A percentile compares a stretch with the other conserved stretches of the same genome.
These are phyloP conservation scores for Ahaetulla prasina DNA, from an alignment of 2,113 vertebrate genomes.

Conservation along the genomic window DNA sequence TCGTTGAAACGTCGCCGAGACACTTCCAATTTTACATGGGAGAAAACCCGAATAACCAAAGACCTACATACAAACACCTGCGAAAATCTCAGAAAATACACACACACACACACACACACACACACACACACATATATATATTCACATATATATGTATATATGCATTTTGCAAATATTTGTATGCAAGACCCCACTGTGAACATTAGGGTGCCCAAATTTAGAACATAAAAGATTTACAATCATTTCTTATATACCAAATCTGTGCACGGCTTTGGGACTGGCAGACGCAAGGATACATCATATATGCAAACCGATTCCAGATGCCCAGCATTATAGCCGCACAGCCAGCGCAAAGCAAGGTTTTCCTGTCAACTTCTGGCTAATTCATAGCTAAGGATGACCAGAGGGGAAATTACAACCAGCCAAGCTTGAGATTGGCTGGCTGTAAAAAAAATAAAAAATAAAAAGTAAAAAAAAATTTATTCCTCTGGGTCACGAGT, in stretches of 20 bases:
- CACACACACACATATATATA: too few species aligned
- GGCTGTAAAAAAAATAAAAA: neutral
- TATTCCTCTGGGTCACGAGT: neutral
- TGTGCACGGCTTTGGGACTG: neutral
- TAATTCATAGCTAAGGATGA: conserved; percentile 19
- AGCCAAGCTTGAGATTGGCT: neutral
- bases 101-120: too few species aligned
- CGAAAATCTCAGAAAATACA: too few species aligned
- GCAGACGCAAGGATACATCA: conserved; percentile 18
- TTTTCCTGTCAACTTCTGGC: neutral
- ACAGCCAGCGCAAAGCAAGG: neutral
- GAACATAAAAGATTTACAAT: conserved; percentile 42
- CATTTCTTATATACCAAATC: neutral
- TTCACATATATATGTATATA: too few species aligned
- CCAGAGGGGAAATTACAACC: conserved; percentile 6
- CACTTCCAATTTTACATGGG: too few species aligned
- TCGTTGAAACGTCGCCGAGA: too few species aligned
- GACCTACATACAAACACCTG: too few species aligned
- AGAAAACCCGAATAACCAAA: too few species aligned
- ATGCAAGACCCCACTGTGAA: neutral
- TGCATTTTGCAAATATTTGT: conserved; percentile 28
- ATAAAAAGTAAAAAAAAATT: rapidly evolving
- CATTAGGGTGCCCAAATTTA: neutral
- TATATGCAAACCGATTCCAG: conserved; percentile 28
- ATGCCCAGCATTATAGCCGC: conserved; percentile 33